phyloP scores from a whole-genome alignment of 1,140 invertebrate genomes.

The Eriosoma lanigerum region DNA sequence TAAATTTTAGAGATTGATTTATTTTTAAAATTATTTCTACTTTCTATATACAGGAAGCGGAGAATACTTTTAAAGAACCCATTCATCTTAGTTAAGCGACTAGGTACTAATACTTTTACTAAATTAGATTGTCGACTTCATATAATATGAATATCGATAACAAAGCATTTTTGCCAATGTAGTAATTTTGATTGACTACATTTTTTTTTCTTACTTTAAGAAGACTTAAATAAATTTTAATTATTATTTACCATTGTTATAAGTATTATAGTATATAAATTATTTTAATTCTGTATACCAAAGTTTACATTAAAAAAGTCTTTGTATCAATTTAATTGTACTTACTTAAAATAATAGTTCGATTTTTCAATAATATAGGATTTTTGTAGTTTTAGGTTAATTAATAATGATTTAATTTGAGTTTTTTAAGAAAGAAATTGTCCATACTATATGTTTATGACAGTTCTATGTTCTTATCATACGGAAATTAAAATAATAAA shows the following conservation, averaged over 20 bases:
- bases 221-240: not conserved
- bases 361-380: no score
- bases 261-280: not conserved
- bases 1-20: not conserved
- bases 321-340: not conserved
- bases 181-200: slow-evolving; percentile 26
- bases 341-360: no score
- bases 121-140: not conserved
- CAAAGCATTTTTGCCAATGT: not conserved
- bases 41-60: no score
- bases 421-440: no score
- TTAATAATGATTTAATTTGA: no score
- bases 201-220: not conserved
- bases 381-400: no score
- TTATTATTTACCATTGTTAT: not conserved
- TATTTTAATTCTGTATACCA: not conserved
- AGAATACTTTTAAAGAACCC: not conserved
- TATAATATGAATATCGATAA: slow-evolving; percentile 36
- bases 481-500: not conserved
- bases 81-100: slow-evolving; percentile 3
- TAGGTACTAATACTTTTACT: slow-evolving; percentile 34
- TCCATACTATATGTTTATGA: no score
- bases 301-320: not conserved
- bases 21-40: not conserved
- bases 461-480: not conserved